Evolutionary conservation across 2,113 vertebrate genomes (phyloP).

Genomic region (Clupea harengus): DNA sequence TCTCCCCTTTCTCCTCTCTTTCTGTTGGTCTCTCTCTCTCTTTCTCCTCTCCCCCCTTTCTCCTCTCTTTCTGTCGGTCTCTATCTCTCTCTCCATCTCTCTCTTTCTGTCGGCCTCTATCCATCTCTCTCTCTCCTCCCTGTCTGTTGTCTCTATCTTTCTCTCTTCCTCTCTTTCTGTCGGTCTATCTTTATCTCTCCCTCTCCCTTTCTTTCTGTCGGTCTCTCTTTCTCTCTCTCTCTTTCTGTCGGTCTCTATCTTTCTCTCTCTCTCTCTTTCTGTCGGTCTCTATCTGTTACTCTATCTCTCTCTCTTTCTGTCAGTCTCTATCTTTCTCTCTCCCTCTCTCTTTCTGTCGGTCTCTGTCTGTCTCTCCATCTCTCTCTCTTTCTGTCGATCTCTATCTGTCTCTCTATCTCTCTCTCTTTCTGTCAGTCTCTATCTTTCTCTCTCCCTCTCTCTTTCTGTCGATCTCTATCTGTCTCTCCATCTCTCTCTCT

Average conservation of each 20-base stretch:
- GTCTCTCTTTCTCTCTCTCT: background rate
- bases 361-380: background rate
- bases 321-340: background rate
- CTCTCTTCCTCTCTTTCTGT: background rate
- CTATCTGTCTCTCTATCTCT: background rate
- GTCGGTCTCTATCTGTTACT: background rate
- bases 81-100: too few relatives aligned
- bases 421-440: background rate
- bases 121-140: too few relatives aligned
- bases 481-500: background rate
- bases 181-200: background rate
- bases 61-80: too few relatives aligned
- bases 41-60: too few relatives aligned
- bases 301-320: background rate
- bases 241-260: background rate
- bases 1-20: too few relatives aligned
- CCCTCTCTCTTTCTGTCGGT: background rate
- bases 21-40: too few relatives aligned
- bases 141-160: background rate
- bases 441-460: background rate
- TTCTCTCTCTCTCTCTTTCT: background rate
- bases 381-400: background rate
- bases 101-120: background rate
- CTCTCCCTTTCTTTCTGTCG: background rate
- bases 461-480: background rate